Evolutionary conservation across 30 jellyfish, hydroid and myxozoan genomes (phyloP), one percentile per base, ranked within the genome.

Genomic region (Clytia hemisphaerica): DNA sequence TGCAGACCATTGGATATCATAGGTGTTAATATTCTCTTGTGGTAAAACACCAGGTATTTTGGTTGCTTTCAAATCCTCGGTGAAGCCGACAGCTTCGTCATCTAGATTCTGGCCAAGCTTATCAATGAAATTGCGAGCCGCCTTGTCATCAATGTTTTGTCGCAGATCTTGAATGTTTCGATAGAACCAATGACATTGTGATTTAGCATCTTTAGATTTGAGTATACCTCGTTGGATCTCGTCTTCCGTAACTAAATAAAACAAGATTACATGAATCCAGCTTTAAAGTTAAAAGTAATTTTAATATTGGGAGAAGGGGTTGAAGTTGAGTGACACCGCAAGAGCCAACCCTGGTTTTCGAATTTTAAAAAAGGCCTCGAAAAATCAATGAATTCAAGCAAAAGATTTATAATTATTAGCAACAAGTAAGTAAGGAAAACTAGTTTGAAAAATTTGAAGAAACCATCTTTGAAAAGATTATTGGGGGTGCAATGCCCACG

Each of bases 151-250:
- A 1, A 76, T 34, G 22, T 77, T 19, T 25, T 78, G 89, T 19
- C 72, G 33, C 18, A 85, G 16, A 70, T 85, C 85, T 6, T 64
- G 47, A 58, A 85, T 85, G 53, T 71, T 66, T 15, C 95, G 88
- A 34, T 85, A 68, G 66, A 85, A 85, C 95, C 95, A 85, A 45
- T 7, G 65, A 63, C 95, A 85, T 38, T 85, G 95, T 33, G 65
- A 62, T 9, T 35, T 33, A 30, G 46, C 64, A 15, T 78, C 72
- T 72, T 77, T 85, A 0, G 84, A 93, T 5, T 77, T 57, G n/a
- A 85, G 40, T 3, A 85, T 64, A 27, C 93, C 95, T 45, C 92
- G 60, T 18, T 69, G 42, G 37, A 85, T 85, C 40, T 85, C 95
- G 38, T 85, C 92, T 27, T 85, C 95, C 16, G 95, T 85, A 10